Evolutionary conservation across 2,797 vertebrate species (phyloP).

Genomic region (Neosilurus mollespiculum): DNA sequence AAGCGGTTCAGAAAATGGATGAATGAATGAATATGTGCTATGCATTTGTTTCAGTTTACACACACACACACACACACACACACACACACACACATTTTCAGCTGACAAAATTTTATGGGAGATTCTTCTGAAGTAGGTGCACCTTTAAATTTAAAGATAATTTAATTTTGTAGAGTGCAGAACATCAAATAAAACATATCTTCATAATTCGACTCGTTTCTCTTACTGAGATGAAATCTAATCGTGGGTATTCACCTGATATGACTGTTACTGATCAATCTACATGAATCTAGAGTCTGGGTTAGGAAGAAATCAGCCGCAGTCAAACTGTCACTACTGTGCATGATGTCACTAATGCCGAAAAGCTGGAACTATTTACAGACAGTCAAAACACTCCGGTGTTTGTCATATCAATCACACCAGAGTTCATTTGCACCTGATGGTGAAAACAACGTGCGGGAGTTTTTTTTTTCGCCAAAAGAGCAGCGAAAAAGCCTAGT

Average conservation of each 20-base stretch:
- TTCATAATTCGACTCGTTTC: too few species aligned
- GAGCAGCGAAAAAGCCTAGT: background rate
- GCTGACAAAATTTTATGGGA: too few species aligned
- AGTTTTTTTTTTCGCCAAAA: background rate
- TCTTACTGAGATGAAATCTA: background rate
- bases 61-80: too few species aligned
- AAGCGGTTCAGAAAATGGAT: too few species aligned
- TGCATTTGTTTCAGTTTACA: too few species aligned
- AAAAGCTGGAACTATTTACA: background rate
- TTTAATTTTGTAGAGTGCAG: too few species aligned
- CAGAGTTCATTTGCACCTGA: background rate
- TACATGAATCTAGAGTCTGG: background rate
- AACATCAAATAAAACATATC: too few species aligned
- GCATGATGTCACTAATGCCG: background rate
- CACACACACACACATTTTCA: too few species aligned
- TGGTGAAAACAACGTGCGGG: background rate
- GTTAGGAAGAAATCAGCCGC: background rate
- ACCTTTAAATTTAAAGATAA: too few species aligned
- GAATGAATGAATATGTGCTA: too few species aligned
- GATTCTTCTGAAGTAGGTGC: too few species aligned
- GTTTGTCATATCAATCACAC: background rate
- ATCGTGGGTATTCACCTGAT: background rate
- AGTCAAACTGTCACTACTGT: background rate
- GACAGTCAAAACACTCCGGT: background rate
- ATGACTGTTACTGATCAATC: background rate